phyloP scores from a whole-genome alignment of 2,797 vertebrate species.

The Gymnoscopelus microlampas region DNA sequence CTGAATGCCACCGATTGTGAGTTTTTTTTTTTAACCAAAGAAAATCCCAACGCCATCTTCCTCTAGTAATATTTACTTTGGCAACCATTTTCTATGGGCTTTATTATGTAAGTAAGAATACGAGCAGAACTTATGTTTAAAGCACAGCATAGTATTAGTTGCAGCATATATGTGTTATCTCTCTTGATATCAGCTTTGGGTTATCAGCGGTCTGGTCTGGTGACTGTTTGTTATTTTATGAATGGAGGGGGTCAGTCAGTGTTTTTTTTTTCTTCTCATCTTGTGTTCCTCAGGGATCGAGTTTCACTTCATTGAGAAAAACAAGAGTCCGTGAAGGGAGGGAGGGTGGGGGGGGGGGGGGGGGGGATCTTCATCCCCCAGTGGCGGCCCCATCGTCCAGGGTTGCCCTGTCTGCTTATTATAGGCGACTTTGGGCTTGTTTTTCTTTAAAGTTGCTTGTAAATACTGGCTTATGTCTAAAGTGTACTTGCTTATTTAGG shows the following conservation, averaged over 20 bases:
- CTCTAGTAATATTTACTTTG: slow-evolving; percentile 71
- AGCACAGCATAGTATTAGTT: not conserved
- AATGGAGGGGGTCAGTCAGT: slow-evolving; percentile 69
- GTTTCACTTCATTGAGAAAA: slow-evolving; percentile 88
- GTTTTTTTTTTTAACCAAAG: slow-evolving; percentile 30
- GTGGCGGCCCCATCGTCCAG: not conserved
- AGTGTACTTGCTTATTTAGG: no score
- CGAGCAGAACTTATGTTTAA: not conserved
- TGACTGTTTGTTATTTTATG: slow-evolving; percentile 75
- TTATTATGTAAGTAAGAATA: slow-evolving; percentile 1
- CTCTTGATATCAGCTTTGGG: slow-evolving; percentile 14
- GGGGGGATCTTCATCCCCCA: slow-evolving; percentile 31
- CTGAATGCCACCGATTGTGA: slow-evolving; percentile 6
- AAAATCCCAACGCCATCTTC: slow-evolving; percentile 77
- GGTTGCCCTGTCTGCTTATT: no score
- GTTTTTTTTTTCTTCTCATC: slow-evolving; percentile 28
- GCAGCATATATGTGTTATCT: not conserved
- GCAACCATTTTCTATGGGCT: slow-evolving; percentile 68
- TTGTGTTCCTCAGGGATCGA: slow-evolving; percentile 73
- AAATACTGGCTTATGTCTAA: no score
- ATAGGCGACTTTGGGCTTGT: no score
- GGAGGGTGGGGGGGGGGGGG: slow-evolving; percentile 42
- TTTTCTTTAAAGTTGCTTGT: no score
- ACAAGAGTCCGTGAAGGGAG: slow-evolving; percentile 70
- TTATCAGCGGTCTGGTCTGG: slow-evolving; percentile 44